Conservation (phyloP, 2,113 vertebrate genomes). For the Cololabis saira region DNA sequence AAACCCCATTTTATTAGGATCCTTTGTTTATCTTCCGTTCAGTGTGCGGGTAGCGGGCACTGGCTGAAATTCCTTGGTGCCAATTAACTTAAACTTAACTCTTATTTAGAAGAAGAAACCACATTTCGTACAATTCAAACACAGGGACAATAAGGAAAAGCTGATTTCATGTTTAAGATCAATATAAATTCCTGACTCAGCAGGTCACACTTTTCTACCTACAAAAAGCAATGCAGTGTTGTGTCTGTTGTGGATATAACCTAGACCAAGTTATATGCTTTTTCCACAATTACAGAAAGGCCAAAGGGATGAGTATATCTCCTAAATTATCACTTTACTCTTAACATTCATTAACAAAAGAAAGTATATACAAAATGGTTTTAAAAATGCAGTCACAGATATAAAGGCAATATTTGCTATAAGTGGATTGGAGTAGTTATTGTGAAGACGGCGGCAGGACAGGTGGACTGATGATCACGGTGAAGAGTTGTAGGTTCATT, state of each 20-base stretch:
- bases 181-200: slow-evolving; percentile 17
- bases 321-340: slow-evolving; percentile 72
- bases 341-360: slow-evolving; percentile 64
- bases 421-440: slow-evolving; percentile 35
- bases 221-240: slow-evolving; percentile 9
- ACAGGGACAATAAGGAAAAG: slow-evolving; percentile 8
- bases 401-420: slow-evolving; percentile 69
- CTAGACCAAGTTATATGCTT: background rate
- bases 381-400: slow-evolving; percentile 70
- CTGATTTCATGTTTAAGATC: slow-evolving; percentile 33
- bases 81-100: slow-evolving; percentile 47
- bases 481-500: slow-evolving; percentile 46
- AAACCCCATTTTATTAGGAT: slow-evolving; percentile 57
- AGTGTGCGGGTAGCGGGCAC: slow-evolving; percentile 40
- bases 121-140: slow-evolving; percentile 22
- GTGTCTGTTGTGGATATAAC: slow-evolving; percentile 19
- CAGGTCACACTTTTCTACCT: background rate
- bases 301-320: slow-evolving; percentile 52
- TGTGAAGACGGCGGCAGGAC: slow-evolving; percentile 20
- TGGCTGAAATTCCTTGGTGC: slow-evolving; percentile 40
- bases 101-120: slow-evolving; percentile 22
- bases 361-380: slow-evolving; percentile 67
- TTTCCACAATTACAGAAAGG: slow-evolving; percentile 58
- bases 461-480: slow-evolving; percentile 30
- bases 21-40: slow-evolving; percentile 42